Conservation (phyloP, 2,888 invertebrate species). For the Drosophila nr. perissopoda region DNA sequence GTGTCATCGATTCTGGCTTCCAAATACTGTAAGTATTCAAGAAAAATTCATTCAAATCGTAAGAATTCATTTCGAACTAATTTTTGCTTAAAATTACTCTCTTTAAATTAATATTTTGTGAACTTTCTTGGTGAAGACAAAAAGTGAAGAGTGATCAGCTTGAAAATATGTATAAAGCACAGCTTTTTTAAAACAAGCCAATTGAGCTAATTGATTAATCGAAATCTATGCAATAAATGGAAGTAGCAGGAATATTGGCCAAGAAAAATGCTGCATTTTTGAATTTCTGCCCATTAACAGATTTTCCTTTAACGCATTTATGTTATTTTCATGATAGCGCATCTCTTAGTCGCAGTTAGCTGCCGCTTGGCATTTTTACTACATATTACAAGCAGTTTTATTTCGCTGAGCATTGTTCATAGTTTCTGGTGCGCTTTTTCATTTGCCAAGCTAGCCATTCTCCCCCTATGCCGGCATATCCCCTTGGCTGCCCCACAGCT, state of each 20-base stretch:
- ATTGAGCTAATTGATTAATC: background rate
- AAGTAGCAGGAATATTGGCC: no score
- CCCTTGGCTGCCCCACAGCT: background rate
- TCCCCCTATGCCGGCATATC: background rate
- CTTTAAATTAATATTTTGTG: background rate
- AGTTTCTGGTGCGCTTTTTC: constrained; percentile 76
- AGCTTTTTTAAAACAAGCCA: background rate
- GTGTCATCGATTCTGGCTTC: background rate
- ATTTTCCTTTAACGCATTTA: background rate
- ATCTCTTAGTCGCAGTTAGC: constrained; percentile 3
- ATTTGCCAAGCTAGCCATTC: constrained; percentile 36
- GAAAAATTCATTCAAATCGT: no score
- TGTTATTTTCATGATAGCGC: constrained; percentile 15
- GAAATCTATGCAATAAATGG: background rate
- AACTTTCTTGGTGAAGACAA: background rate
- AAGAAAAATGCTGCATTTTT: background rate
- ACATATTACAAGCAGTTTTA: constrained; percentile 76
- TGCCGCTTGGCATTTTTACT: constrained; percentile 53
- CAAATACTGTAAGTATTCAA: background rate
- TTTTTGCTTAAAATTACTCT: background rate
- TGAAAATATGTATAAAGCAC: background rate
- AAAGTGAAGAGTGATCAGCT: background rate
- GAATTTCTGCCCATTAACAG: background rate
- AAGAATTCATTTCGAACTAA: no score
- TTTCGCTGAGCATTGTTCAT: constrained; percentile 70